Base-by-base conservation (phyloP, 2,797 vertebrate genomes). In the Champsocephalus esox region DNA sequence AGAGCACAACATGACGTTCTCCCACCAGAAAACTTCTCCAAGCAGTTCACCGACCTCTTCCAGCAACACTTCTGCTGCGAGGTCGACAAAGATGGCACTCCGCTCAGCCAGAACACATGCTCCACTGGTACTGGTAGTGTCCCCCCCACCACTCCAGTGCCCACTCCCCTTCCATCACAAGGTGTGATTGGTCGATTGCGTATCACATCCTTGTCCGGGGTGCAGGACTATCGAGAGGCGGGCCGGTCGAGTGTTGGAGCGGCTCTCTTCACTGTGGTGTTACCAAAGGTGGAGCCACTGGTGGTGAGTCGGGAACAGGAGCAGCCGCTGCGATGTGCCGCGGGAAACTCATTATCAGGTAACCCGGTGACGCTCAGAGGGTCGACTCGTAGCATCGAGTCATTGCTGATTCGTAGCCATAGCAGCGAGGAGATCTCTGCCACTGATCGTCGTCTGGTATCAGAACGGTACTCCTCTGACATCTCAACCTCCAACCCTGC, bases 1-100 rank as follows among this genome's bases (percentile, higher is more conserved):
- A 92, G 94, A 61, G 95, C 96, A 0, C 96, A 95, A 63, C 95
- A 97, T 89, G 96, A 97, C 73, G 94, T 96, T 6, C 90, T 96
- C 86, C 94, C 97, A 0, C 96, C 97, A 0, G 97, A 99, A 90
- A 96, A 92, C 77, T 98, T 99, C 89, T 96, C 97, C 66, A 94
- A 96, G 91, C 97, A 96, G 80, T 99, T 99, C 93, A 95, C 95
- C 0, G 93, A 96, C 89, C 94, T 98, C 79, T 99, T 99, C 92
- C 97, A 98, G 94, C 96, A 96, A 84, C 96, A 98, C 84, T 99
- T 99, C 91, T 92, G 95, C 92, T 94, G 92, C 0, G 97, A 99
- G 95, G 95, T 99, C 86, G 95, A 96, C 88, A 96, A 96, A 67
- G 94, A 96, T 65, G 91, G 93, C 80, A 43, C 57, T 2, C 83